A percentile compares a stretch with the other conserved stretches of the same genome.
Conservation (phyloP, 2,888 invertebrate genomes). For the Germaria angustata region DNA sequence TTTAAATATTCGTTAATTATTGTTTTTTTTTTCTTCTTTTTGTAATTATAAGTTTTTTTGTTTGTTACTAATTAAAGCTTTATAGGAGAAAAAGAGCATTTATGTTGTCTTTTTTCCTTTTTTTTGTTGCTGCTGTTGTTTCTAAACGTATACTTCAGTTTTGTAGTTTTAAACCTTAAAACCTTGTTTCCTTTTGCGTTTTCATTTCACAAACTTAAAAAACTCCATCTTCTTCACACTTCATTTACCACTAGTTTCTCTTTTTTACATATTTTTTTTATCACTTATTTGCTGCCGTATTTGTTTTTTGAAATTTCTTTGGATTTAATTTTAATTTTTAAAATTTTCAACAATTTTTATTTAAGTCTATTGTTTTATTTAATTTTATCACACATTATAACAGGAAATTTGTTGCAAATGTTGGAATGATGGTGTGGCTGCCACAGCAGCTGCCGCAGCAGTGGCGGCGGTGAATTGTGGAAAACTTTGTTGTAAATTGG, state of each 20-base stretch:
- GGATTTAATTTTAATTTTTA: slow-evolving; percentile 45
- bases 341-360: slow-evolving; percentile 18
- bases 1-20: slow-evolving; percentile 34
- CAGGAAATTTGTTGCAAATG: slow-evolving; percentile 82
- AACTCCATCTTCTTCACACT: slow-evolving; percentile 12
- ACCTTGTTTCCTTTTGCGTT: neutral
- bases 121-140: slow-evolving; percentile 2
- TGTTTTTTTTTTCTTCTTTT: neutral
- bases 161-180: slow-evolving; percentile 23
- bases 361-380: slow-evolving; percentile 15
- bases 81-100: neutral
- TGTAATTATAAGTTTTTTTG: neutral
- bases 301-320: slow-evolving; percentile 46
- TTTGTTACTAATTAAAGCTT: slow-evolving; percentile 56
- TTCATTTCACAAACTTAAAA: neutral
- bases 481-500: slow-evolving; percentile 79
- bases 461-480: slow-evolving; percentile 80
- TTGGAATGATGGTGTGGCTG: slow-evolving; percentile 80
- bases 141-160: slow-evolving; percentile 19
- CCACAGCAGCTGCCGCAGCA: slow-evolving; percentile 72
- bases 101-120: neutral
- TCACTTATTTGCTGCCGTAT: slow-evolving; percentile 62
- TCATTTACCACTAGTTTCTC: neutral
- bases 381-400: slow-evolving; percentile 82
- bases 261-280: slow-evolving; percentile 18